Percentiles rank a stretch among this genome's conserved stretches.
phyloP scores from a whole-genome alignment of 2,797 vertebrate species.

The Sandelia bainsii region DNA sequence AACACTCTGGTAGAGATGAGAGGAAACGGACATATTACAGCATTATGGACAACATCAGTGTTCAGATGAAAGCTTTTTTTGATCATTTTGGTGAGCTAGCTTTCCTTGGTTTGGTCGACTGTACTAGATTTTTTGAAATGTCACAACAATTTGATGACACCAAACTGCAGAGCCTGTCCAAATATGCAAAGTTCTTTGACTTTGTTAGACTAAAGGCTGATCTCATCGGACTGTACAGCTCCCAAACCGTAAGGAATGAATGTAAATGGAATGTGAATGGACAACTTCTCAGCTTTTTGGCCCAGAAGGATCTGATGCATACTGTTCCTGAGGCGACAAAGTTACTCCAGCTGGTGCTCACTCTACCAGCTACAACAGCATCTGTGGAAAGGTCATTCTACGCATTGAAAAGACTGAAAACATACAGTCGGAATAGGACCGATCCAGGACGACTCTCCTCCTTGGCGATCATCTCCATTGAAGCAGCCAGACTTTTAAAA shows the following conservation, averaged over 20 bases:
- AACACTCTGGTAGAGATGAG: not conserved
- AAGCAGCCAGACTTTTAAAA: no score
- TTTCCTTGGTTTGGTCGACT: constrained; percentile 13
- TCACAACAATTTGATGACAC: constrained; percentile 20
- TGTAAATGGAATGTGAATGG: constrained; percentile 6
- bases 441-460: no score
- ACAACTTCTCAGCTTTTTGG: not conserved
- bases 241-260: not conserved
- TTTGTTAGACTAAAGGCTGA: constrained; percentile 8
- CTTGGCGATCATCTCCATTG: no score
- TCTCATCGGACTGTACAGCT: constrained; percentile 7
- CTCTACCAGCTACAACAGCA: constrained; percentile 9
- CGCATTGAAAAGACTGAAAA: no score
- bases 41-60: constrained; percentile 5
- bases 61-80: constrained; percentile 5
- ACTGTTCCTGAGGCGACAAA: no score
- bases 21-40: not conserved
- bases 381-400: not conserved
- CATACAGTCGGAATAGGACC: no score
- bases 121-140: constrained; percentile 3
- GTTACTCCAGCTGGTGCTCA: constrained; percentile 19
- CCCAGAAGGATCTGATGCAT: not conserved
- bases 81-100: constrained; percentile 2
- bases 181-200: constrained; percentile 6
- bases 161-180: constrained; percentile 24